Conservation (phyloP, 2,888 invertebrate species). For the Pedicia rivosa region DNA sequence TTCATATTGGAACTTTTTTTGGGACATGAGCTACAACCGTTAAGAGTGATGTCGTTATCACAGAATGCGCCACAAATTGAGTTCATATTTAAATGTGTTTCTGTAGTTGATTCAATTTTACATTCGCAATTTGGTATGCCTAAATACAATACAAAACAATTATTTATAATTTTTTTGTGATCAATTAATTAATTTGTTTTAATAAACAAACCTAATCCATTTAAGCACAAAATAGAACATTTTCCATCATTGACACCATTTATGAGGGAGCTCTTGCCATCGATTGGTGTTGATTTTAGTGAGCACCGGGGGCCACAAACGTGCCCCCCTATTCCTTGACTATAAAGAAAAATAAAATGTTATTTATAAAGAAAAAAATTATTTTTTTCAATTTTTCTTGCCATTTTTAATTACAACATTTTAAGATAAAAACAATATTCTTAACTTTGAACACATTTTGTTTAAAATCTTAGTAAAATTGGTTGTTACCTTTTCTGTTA, state of each 20-base stretch:
- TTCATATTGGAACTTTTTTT: background rate
- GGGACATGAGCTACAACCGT: slow-evolving; percentile 20
- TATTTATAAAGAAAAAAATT: background rate
- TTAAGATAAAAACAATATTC: too few species aligned
- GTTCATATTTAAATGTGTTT: slow-evolving; percentile 3
- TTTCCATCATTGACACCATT: slow-evolving; percentile 25
- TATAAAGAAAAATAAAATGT: slow-evolving; percentile 13
- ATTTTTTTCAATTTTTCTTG: background rate
- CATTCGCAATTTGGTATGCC: slow-evolving; percentile 18
- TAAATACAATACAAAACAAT: slow-evolving; percentile 9
- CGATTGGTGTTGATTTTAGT: background rate
- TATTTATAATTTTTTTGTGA: background rate
- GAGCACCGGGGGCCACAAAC: slow-evolving; percentile 16
- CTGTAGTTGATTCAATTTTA: slow-evolving; percentile 7
- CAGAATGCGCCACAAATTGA: slow-evolving; percentile 23
- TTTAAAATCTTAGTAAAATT: too few species aligned
- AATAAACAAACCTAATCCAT: slow-evolving; percentile 34
- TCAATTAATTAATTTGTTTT: slow-evolving; percentile 1
- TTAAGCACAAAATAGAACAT: slow-evolving; percentile 42
- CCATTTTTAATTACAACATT: background rate
- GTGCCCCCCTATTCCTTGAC: slow-evolving; percentile 27
- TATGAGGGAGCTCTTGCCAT: background rate
- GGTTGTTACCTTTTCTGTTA: too few species aligned
- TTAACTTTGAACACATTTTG: too few species aligned
- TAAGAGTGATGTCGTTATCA: slow-evolving; percentile 17